Percentiles rank a stretch among this genome's conserved stretches.
These are phyloP conservation scores for Linurgus olivaceus DNA, from an alignment of 2,797 vertebrate genomes.

Conservation along the genomic window DNA sequence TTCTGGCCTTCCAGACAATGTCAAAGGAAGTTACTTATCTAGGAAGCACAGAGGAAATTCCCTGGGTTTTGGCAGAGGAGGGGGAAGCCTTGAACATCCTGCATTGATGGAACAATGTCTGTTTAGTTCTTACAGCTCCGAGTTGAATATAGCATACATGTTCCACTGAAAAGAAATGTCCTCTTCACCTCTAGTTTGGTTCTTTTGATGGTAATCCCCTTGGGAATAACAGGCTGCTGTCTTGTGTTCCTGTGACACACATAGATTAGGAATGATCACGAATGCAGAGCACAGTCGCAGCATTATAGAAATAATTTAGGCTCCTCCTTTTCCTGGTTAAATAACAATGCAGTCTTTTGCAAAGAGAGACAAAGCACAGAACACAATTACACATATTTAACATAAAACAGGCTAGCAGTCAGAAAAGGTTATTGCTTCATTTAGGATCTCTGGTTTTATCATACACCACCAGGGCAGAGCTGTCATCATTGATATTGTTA, in stretches of 20 bases:
- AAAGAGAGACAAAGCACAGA: conserved; percentile 23
- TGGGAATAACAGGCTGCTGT: conserved; percentile 25
- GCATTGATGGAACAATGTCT: not conserved
- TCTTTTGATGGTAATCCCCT: conserved; percentile 30
- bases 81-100: not conserved
- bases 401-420: not conserved
- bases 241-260: conserved; percentile 16
- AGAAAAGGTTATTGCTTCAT: not conserved
- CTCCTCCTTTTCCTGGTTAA: conserved; percentile 14
- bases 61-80: not conserved
- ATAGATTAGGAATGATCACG: not conserved
- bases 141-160: not conserved
- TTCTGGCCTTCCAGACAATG: not conserved
- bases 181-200: conserved; percentile 3
- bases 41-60: not conserved
- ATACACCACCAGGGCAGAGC: not conserved
- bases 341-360: not conserved
- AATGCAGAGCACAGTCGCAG: conserved; percentile 25
- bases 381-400: not conserved
- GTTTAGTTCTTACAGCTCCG: not conserved
- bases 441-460: not conserved
- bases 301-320: conserved; percentile 18
- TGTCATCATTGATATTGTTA: not conserved
- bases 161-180: conserved; percentile 18
- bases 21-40: not conserved